Evolutionary conservation across 2,888 invertebrate species (phyloP).

Genomic region (Drosophila atripex): DNA sequence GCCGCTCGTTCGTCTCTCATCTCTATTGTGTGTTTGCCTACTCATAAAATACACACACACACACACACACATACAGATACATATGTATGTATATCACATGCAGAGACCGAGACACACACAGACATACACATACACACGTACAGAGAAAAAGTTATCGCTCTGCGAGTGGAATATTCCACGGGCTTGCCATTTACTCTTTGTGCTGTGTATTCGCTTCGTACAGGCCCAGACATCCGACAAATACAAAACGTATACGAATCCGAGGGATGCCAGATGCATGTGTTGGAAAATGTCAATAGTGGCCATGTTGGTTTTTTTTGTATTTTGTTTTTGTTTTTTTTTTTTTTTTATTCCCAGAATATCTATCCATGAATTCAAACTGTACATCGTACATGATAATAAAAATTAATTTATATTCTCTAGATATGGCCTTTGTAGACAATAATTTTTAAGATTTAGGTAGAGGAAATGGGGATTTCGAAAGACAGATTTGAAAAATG

Average conservation of each 20-base stretch:
- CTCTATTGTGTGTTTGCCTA: conserved; percentile 38
- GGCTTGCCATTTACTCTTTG: conserved; percentile 57
- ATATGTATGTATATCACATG: too few species aligned
- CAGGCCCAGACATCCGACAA: conserved; percentile 15
- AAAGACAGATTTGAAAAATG: too few species aligned
- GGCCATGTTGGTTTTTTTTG: conserved; percentile 13
- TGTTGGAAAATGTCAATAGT: conserved; percentile 32
- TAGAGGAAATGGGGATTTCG: too few species aligned
- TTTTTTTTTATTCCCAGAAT: not conserved
- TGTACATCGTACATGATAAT: not conserved
- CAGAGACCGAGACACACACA: not conserved
- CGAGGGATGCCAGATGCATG: conserved; percentile 38
- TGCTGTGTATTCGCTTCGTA: not conserved
- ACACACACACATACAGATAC: not conserved
- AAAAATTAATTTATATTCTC: not conserved
- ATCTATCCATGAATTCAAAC: not conserved
- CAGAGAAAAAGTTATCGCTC: conserved; percentile 19
- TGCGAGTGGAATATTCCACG: conserved; percentile 74
- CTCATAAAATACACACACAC: conserved; percentile 16
- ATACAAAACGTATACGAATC: conserved; percentile 23
- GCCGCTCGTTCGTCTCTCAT: conserved; percentile 29
- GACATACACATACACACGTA: not conserved
- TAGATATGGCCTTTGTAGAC: not conserved
- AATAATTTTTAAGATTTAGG: too few species aligned
- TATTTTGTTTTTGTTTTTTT: not conserved